Conservation (phyloP, 2,888 invertebrate species). For the Tortricodes alternella region DNA sequence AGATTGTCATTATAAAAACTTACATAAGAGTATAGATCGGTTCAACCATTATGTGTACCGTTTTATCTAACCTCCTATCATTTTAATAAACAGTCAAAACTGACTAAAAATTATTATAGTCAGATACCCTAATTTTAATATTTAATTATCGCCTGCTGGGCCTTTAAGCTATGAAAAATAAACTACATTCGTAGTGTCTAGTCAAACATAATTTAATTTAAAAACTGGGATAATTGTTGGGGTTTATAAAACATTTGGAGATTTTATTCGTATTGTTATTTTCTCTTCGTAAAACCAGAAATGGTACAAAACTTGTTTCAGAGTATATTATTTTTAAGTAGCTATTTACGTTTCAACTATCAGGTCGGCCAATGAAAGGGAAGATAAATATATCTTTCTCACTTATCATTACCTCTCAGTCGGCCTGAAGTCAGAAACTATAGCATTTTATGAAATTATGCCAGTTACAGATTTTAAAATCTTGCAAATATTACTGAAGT, state of each 20-base stretch:
- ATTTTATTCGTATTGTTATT: slow-evolving; percentile 16
- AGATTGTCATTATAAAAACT: neutral
- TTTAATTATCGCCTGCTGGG: slow-evolving; percentile 23
- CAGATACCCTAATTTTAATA: slow-evolving; percentile 21
- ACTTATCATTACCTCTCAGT: neutral
- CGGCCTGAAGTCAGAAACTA: neutral
- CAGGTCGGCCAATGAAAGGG: neutral
- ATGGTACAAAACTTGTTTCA: neutral
- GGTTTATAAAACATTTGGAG: slow-evolving; percentile 21
- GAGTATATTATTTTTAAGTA: neutral
- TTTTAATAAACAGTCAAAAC: slow-evolving; percentile 27
- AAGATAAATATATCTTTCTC: neutral
- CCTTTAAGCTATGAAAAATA: slow-evolving; percentile 16
- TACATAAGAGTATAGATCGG: too few relatives aligned
- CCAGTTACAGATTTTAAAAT: slow-evolving; percentile 24
- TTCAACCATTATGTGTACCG: slow-evolving; percentile 16
- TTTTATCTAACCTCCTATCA: slow-evolving; percentile 10
- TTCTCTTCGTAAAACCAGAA: slow-evolving; percentile 4
- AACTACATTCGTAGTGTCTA: slow-evolving; percentile 19
- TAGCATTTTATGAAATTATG: neutral
- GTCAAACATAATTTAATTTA: slow-evolving; percentile 13
- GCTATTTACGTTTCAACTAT: neutral
- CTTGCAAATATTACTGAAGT: slow-evolving; percentile 28
- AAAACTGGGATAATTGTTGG: slow-evolving; percentile 13
- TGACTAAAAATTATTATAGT: slow-evolving; percentile 19